Percentiles rank a stretch among this genome's conserved stretches.
These are phyloP conservation scores for Anadara kagoshimensis DNA, from an alignment of 1,140 invertebrate species.

Conservation along the genomic window DNA sequence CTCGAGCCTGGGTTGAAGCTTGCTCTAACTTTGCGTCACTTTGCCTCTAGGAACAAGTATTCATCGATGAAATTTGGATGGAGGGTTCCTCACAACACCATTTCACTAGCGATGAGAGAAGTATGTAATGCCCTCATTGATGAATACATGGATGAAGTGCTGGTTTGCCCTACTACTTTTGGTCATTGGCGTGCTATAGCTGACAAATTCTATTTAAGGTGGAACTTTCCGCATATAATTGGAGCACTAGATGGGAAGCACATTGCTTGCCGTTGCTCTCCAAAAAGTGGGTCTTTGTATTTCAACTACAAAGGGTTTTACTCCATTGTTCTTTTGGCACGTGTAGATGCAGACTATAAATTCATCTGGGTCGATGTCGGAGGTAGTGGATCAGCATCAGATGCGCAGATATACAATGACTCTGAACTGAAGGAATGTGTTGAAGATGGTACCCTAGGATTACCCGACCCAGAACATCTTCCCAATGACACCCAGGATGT, in stretches of 20 bases:
- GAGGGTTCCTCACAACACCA: too few species aligned
- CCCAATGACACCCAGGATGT: background rate
- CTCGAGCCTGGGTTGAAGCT: too few species aligned
- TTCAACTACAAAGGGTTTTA: conserved; percentile 38
- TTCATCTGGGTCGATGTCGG: conserved; percentile 11
- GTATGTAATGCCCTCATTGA: too few species aligned
- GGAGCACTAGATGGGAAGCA: conserved; percentile 37
- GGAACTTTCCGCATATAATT: conserved; percentile 36
- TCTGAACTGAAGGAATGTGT: background rate
- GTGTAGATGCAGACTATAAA: conserved; percentile 15
- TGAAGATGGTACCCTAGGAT: conserved; percentile 40
- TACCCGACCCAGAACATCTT: conserved; percentile 39
- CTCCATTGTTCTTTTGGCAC: conserved; percentile 16
- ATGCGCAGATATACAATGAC: conserved; percentile 15
- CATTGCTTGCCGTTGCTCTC: conserved; percentile 24
- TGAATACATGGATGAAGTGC: background rate
- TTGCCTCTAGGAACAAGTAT: too few species aligned
- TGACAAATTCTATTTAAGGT: conserved; percentile 26
- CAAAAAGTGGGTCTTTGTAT: conserved; percentile 19
- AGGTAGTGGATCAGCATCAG: background rate
- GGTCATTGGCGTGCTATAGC: conserved; percentile 4
- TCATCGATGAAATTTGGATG: too few species aligned
- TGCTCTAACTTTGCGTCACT: too few species aligned
- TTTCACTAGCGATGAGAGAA: too few species aligned
- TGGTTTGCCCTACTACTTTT: background rate